These are phyloP conservation scores for Zhuqinia jingwanae DNA, from an alignment of 2,888 invertebrate genomes.

Conservation along the genomic window DNA sequence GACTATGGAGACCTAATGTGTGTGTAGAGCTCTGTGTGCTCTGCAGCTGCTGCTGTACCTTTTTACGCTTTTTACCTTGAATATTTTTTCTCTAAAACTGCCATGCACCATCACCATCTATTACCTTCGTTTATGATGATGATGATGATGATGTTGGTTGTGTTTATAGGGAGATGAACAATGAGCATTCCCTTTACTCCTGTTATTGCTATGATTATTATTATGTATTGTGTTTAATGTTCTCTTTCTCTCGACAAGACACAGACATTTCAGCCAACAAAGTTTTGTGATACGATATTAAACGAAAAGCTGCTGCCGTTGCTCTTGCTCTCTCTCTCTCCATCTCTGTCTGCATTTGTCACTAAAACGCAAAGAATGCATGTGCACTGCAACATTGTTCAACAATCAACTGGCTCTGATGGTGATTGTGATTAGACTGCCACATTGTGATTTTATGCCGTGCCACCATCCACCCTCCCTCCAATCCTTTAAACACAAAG, in stretches of 20 bases:
- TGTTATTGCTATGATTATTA: too few species aligned
- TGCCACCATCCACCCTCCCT: background rate
- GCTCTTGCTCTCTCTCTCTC: constrained; percentile 39
- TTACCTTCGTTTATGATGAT: background rate
- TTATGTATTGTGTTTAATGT: too few species aligned
- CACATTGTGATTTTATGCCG: background rate
- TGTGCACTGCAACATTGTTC: background rate
- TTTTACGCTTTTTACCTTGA: too few species aligned
- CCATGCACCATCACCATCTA: constrained; percentile 38
- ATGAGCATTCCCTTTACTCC: too few species aligned
- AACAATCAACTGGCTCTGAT: too few species aligned
- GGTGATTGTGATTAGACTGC: too few species aligned
- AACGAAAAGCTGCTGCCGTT: background rate
- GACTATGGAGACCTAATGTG: constrained; percentile 38
- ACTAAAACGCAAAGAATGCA: background rate
- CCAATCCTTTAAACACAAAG: background rate
- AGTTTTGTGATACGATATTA: background rate
- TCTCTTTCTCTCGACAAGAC: too few species aligned
- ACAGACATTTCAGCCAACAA: too few species aligned
- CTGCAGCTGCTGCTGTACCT: too few species aligned
- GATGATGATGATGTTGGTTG: too few species aligned
- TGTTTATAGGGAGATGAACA: too few species aligned
- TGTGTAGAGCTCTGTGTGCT: constrained; percentile 11
- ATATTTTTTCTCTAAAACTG: constrained; percentile 34
- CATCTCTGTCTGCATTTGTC: too few species aligned